These are phyloP conservation scores for Augochlora pura DNA, from an alignment of 1,140 invertebrate species.

Conservation along the genomic window DNA sequence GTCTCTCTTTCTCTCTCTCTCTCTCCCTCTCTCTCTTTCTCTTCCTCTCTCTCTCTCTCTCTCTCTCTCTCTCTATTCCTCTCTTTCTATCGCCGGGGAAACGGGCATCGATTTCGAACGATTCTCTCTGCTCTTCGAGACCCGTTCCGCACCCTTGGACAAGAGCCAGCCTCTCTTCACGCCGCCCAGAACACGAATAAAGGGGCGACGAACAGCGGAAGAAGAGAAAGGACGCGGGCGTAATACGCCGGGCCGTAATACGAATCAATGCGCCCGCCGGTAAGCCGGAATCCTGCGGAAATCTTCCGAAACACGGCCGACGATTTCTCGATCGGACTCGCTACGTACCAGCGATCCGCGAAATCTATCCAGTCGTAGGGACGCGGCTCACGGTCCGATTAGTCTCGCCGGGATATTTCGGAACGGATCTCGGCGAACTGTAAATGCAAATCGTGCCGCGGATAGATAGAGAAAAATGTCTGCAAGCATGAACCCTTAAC, in stretches of 20 bases:
- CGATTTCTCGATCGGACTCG: neutral
- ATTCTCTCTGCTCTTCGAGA: constrained; percentile 15
- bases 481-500: too few species aligned
- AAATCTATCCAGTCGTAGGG: too few species aligned
- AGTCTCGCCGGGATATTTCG: too few species aligned
- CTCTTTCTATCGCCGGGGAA: neutral
- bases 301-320: neutral
- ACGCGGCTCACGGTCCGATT: too few species aligned
- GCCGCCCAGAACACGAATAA: constrained; percentile 15
- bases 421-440: too few species aligned
- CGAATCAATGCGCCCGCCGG: constrained; percentile 39
- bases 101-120: constrained; percentile 40
- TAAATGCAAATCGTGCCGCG: too few species aligned
- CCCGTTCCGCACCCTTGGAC: constrained; percentile 33
- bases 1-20: too few species aligned
- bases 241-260: constrained; percentile 31
- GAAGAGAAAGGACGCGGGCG: constrained; percentile 1
- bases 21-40: neutral
- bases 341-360: neutral
- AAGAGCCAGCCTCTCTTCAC: constrained; percentile 29
- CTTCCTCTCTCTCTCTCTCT: neutral
- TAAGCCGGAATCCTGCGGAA: constrained; percentile 3
- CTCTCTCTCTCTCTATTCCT: too few species aligned
- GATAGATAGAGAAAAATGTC: too few species aligned
- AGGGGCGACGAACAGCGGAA: neutral